phyloP scores from a whole-genome alignment of 1,140 invertebrate species.

The Listronotus oregonensis region DNA sequence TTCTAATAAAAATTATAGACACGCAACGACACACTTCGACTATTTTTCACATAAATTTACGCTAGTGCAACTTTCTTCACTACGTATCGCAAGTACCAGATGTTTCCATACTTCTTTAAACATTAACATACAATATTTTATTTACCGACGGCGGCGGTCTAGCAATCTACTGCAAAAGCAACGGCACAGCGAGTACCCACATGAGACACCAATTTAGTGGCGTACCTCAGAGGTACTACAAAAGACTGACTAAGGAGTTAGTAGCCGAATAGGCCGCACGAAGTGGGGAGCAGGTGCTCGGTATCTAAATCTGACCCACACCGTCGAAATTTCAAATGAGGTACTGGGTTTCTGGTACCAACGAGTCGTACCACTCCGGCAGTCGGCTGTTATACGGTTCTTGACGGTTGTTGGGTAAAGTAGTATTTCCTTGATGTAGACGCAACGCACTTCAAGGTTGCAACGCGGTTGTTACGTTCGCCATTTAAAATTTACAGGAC shows the following conservation, averaged over 20 bases:
- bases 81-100: constrained; percentile 7
- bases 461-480: neutral
- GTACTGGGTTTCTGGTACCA: constrained; percentile 34
- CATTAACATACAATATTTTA: constrained; percentile 21
- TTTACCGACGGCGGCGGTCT: constrained; percentile 11
- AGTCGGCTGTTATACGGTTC: constrained; percentile 22
- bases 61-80: constrained; percentile 11
- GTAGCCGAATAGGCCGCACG: constrained; percentile 17
- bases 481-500: too few relatives aligned
- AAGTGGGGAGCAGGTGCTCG: constrained; percentile 35
- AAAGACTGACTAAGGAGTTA: constrained; percentile 33
- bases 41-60: constrained; percentile 23
- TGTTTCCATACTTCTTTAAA: constrained; percentile 11
- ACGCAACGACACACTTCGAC: constrained; percentile 18
- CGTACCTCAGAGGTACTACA: constrained; percentile 35
- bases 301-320: constrained; percentile 38
- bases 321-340: constrained; percentile 38
- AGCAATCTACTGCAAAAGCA: constrained; percentile 15
- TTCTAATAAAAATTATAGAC: neutral
- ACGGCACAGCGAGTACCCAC: constrained; percentile 30
- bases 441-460: constrained; percentile 23
- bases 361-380: constrained; percentile 18
- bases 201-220: constrained; percentile 21
- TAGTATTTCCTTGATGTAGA: constrained; percentile 16
- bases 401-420: constrained; percentile 4